These are phyloP conservation scores for Tetragnatha versicolor DNA, from an alignment of 1,140 invertebrate species.

Conservation along the genomic window DNA sequence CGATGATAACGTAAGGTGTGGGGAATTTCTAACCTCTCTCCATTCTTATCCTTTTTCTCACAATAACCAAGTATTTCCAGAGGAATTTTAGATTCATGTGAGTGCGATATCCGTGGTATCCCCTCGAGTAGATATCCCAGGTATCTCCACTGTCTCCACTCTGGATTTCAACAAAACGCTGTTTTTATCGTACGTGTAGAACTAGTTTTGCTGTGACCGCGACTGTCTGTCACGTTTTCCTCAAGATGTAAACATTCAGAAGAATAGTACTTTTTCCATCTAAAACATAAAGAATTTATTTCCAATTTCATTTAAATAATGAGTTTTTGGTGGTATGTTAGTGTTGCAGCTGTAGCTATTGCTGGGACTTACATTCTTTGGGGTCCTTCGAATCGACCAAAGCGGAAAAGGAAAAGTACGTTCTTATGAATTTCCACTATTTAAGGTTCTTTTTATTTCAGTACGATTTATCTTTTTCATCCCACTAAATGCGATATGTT, in stretches of 20 bases:
- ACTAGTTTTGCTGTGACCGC: neutral
- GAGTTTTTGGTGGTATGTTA: slow-evolving; percentile 33
- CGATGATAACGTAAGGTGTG: no score
- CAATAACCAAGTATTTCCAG: no score
- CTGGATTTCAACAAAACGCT: no score
- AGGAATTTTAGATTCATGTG: no score
- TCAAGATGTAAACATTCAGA: slow-evolving; percentile 29
- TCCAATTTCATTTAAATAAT: slow-evolving; percentile 2
- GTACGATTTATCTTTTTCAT: neutral
- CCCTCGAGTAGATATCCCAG: no score
- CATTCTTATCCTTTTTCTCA: no score
- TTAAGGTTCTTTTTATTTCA: neutral
- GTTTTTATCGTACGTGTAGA: no score
- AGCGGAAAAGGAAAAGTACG: slow-evolving; percentile 38
- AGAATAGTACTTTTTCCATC: slow-evolving; percentile 9
- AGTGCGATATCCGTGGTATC: no score
- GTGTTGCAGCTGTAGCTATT: slow-evolving; percentile 26
- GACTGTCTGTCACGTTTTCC: slow-evolving; percentile 11
- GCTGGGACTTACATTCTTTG: slow-evolving; percentile 48
- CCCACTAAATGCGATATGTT: neutral
- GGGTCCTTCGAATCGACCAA: slow-evolving; percentile 44
- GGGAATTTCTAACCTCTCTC: no score
- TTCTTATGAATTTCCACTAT: neutral
- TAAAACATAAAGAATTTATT: slow-evolving; percentile 20
- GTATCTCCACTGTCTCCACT: no score